A percentile compares a stretch with the other conserved stretches of the same genome.
phyloP scores from a whole-genome alignment of 2,113 vertebrate species.

The Prolemur simus region DNA sequence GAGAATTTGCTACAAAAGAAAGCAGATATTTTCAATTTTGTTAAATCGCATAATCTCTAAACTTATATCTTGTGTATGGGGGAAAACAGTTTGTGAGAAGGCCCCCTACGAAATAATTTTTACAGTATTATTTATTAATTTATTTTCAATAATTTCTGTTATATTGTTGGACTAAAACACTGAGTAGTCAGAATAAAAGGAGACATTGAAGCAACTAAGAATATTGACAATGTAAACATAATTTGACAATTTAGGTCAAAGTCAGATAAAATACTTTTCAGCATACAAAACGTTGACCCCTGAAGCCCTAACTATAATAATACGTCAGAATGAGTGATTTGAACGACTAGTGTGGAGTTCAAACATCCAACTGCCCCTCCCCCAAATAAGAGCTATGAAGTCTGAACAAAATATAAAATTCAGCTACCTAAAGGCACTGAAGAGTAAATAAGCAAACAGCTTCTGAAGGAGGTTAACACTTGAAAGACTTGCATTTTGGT shows the following conservation, averaged over 20 bases:
- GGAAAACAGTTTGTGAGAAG: neutral
- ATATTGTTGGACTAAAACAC: neutral
- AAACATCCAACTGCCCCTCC: neutral
- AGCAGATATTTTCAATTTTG: constrained; percentile 9
- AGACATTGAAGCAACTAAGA: constrained; percentile 33
- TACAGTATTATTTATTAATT: neutral
- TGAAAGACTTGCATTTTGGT: neutral
- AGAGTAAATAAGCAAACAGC: neutral
- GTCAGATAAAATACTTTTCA: constrained; percentile 37
- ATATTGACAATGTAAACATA: constrained; percentile 46
- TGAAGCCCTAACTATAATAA: neutral
- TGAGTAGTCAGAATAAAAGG: constrained; percentile 8
- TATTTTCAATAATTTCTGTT: constrained; percentile 31
- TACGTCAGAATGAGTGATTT: constrained; percentile 2
- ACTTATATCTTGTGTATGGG: neutral
- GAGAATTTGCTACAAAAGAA: constrained; percentile 23
- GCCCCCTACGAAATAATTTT: neutral
- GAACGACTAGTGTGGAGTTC: neutral
- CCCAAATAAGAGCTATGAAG: neutral
- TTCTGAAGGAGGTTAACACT: neutral
- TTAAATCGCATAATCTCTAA: constrained; percentile 10
- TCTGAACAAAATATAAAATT: neutral
- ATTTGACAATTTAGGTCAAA: constrained; percentile 47
- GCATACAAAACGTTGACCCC: neutral
- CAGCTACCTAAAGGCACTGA: neutral